These are phyloP conservation scores for Quiscalus mexicanus DNA, from an alignment of 2,113 vertebrate species.

Conservation along the genomic window DNA sequence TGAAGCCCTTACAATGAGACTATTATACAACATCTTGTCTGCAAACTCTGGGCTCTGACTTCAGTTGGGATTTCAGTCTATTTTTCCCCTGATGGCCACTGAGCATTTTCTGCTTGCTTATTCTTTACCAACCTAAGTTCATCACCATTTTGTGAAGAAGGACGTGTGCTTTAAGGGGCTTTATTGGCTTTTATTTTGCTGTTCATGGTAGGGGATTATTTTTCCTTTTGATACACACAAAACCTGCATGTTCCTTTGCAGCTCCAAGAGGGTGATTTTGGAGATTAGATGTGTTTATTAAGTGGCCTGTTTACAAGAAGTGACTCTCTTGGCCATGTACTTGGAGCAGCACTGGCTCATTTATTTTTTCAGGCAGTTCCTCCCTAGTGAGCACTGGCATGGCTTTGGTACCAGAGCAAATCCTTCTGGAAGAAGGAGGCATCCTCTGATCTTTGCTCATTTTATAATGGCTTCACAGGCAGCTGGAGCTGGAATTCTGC, in stretches of 20 bases:
- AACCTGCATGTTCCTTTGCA: not conserved
- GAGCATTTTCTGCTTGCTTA: not conserved
- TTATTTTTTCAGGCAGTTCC: slow-evolving; percentile 7
- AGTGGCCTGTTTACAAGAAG: not conserved
- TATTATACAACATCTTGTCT: not conserved
- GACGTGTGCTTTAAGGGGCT: not conserved
- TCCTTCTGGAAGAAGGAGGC: not conserved
- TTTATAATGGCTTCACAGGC: not conserved
- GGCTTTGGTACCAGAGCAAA: not conserved
- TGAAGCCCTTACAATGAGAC: slow-evolving; percentile 2
- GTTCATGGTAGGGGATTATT: not conserved
- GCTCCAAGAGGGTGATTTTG: not conserved
- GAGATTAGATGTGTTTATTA: not conserved
- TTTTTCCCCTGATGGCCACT: not conserved
- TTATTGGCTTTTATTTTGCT: not conserved
- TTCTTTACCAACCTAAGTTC: not conserved
- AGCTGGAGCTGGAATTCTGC: not conserved
- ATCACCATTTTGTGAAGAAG: not conserved
- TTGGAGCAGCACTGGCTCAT: not conserved
- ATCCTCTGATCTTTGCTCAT: not conserved
- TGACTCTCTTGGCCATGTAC: not conserved
- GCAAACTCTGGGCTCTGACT: not conserved
- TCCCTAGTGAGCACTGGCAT: not conserved
- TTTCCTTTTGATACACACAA: not conserved
- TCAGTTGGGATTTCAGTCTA: not conserved